phyloP scores from a whole-genome alignment of 2,113 vertebrate genomes.

The Excalfactoria chinensis region DNA sequence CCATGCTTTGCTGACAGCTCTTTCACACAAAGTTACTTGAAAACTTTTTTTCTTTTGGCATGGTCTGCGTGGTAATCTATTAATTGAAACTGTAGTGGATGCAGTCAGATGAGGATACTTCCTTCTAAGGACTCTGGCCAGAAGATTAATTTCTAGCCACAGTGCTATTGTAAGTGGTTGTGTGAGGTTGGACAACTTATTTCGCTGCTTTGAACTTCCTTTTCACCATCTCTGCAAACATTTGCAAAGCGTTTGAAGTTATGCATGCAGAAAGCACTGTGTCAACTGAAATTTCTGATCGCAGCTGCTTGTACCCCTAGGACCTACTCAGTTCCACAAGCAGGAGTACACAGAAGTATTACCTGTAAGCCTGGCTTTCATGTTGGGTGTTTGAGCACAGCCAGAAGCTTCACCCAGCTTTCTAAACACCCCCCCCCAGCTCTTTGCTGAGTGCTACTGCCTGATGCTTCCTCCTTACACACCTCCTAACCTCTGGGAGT shows the following conservation, averaged over 20 bases:
- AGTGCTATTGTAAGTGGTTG: background rate
- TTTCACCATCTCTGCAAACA: background rate
- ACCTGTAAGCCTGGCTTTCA: background rate
- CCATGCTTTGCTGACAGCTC: background rate
- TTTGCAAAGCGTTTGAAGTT: background rate
- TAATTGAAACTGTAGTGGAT: slow-evolving; percentile 26
- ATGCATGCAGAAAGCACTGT: background rate
- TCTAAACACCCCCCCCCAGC: background rate
- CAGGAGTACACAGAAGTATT: background rate
- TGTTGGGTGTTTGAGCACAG: background rate
- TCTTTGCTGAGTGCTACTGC: background rate
- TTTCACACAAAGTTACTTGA: background rate
- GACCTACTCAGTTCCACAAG: background rate
- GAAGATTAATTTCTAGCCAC: slow-evolving; percentile 24
- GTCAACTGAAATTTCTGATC: background rate
- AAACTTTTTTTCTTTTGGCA: slow-evolving; percentile 13
- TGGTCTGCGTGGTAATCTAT: slow-evolving; percentile 5
- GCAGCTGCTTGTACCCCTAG: background rate
- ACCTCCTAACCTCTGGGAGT: background rate
- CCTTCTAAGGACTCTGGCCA: slow-evolving; percentile 1
- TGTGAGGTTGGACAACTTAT: background rate
- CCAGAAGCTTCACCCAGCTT: background rate
- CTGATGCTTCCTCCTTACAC: background rate
- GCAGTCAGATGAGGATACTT: slow-evolving; percentile 18
- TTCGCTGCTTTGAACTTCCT: background rate